Percentiles rank a stretch among this genome's conserved stretches.
phyloP scores from a whole-genome alignment of 1,140 invertebrate species.

The Drosophila bocki region DNA sequence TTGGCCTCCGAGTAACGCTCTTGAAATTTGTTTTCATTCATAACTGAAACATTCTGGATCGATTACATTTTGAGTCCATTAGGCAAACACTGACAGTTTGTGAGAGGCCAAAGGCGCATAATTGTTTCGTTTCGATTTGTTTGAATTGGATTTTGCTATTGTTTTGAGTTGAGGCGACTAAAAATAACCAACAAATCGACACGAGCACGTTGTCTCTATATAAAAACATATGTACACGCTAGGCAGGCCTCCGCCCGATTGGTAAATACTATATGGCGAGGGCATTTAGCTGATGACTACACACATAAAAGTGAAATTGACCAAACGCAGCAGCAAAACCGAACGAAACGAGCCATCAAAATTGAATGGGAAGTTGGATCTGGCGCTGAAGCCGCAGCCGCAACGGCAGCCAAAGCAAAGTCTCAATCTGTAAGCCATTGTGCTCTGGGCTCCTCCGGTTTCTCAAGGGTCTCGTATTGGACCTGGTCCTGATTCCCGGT shows the following conservation, averaged over 20 bases:
- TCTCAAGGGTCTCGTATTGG: conserved; percentile 40
- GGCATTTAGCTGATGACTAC: conserved; percentile 76
- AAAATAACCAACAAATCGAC: conserved; percentile 64
- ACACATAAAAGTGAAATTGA: conserved; percentile 81
- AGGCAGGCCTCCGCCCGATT: conserved; percentile 19
- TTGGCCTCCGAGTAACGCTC: not conserved
- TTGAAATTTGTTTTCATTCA: conserved; percentile 14
- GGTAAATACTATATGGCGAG: conserved; percentile 33
- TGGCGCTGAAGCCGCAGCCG: conserved; percentile 3
- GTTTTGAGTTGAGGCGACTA: conserved; percentile 58
- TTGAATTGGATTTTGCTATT: conserved; percentile 20
- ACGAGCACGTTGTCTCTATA: conserved; percentile 70
- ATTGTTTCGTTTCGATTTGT: conserved; percentile 58
- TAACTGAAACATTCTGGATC: conserved; percentile 19
- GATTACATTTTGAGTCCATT: conserved; percentile 41
- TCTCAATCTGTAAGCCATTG: conserved; percentile 18
- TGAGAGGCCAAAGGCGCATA: conserved; percentile 44
- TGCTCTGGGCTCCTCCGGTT: conserved; percentile 12
- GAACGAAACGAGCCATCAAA: conserved; percentile 63
- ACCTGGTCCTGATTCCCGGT: conserved; percentile 22
- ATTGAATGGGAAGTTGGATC: conserved; percentile 61
- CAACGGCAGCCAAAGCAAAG: not conserved
- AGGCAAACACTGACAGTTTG: conserved; percentile 32
- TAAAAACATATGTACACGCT: conserved; percentile 41
- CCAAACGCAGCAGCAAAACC: conserved; percentile 58